Conservation (phyloP, 2,888 invertebrate species). For the Scaptomyza tumidula region DNA sequence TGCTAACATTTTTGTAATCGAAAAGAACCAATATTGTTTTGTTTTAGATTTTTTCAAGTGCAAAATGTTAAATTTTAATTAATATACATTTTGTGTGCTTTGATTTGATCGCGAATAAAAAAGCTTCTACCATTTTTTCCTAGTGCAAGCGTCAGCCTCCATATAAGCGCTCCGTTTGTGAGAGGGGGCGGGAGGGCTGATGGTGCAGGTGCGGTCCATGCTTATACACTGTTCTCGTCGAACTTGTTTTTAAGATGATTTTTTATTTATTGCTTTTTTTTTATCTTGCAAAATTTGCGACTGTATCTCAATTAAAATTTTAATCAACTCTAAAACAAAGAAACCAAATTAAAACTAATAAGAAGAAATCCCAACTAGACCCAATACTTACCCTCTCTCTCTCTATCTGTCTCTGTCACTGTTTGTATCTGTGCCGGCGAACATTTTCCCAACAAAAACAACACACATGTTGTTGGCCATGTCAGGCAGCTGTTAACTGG, state of each 20-base stretch:
- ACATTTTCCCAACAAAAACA: slow-evolving; percentile 9
- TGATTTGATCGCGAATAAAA: neutral
- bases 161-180: neutral
- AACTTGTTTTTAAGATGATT: slow-evolving; percentile 58
- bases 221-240: slow-evolving; percentile 24
- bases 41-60: neutral
- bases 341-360: neutral
- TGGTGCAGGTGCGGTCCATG: slow-evolving; percentile 32
- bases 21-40: neutral
- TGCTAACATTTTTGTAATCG: neutral
- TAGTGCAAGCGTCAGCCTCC: slow-evolving; percentile 12
- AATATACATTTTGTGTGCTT: too few species aligned
- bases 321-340: slow-evolving; percentile 15
- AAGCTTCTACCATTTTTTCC: neutral
- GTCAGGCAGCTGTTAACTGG: slow-evolving; percentile 28
- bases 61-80: too few species aligned
- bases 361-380: slow-evolving; percentile 10
- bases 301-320: slow-evolving; percentile 42
- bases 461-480: slow-evolving; percentile 72
- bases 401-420: too few species aligned
- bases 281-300: slow-evolving; percentile 30
- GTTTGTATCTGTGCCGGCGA: too few species aligned
- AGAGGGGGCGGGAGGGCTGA: neutral
- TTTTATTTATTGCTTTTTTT: slow-evolving; percentile 26
- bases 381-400: too few species aligned